These are phyloP conservation scores for Hydrotaea diabolus DNA, from an alignment of 2,888 invertebrate species.

Conservation along the genomic window DNA sequence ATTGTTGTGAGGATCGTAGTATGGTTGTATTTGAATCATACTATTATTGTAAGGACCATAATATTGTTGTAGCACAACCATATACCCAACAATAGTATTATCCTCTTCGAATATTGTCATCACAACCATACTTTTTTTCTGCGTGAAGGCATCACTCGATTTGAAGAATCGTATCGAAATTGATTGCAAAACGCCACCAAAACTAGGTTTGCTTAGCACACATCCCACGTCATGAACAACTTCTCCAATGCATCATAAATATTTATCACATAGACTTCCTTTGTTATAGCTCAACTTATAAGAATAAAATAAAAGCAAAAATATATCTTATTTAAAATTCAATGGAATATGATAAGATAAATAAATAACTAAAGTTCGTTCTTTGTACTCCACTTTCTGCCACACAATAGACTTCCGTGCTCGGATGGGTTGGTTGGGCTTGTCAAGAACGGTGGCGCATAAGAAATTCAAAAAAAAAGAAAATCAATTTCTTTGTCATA, in stretches of 20 bases:
- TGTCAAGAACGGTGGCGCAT: not conserved
- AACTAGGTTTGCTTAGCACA: no score
- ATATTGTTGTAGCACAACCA: no score
- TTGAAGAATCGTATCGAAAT: not conserved
- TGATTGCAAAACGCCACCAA: not conserved
- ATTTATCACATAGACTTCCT: not conserved
- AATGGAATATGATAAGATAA: slow-evolving; percentile 40
- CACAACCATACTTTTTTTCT: no score
- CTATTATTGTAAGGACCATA: no score
- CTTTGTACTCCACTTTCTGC: not conserved
- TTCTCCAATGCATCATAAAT: not conserved
- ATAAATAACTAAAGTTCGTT: slow-evolving; percentile 20
- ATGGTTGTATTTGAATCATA: no score
- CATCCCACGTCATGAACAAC: not conserved
- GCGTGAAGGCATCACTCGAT: not conserved
- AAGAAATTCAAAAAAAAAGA: not conserved
- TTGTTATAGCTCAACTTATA: not conserved
- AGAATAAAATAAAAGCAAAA: not conserved
- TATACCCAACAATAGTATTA: no score
- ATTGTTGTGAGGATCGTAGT: no score
- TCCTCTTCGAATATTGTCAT: no score
- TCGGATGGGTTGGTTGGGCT: not conserved
- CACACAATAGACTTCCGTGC: slow-evolving; percentile 4
- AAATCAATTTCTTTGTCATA: not conserved
- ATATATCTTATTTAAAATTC: slow-evolving; percentile 46